Evolutionary conservation across 92 coral and sea anemone genomes (phyloP), one percentile per base, ranked within the genome.

Genomic region (Palythoa heliodiscus): DNA sequence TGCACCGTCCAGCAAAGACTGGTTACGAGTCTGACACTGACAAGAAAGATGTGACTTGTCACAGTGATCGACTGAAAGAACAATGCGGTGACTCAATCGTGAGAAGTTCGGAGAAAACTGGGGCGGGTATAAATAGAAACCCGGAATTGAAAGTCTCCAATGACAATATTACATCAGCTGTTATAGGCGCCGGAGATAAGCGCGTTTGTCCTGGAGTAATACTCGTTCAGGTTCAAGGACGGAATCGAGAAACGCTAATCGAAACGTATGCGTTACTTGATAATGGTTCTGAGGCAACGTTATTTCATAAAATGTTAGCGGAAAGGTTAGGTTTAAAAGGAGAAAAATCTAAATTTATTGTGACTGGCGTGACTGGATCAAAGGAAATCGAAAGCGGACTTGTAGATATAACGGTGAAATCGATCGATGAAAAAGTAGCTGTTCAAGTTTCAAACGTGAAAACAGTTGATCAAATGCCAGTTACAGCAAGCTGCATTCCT

Each of bases 121-220:
- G 35, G 35, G 35, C 35, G 0, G 35, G 35, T 1, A 63, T 12
- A 12, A 20, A 63, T 63, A 11, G 5, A 20, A 8, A 20, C 25
- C 19, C 70, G 8, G 17, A 63, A 17, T 5, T 9, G 35, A 63
- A 15, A n/a, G 35, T 12, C 13, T 8, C 70, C 70, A n/a, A 17
- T 63, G 70, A 63, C 53, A 38, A 71, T n/a, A 19, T 20, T 40
- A 48, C 69, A 9, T 60, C 55, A 1, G 92, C 89, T 52, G 89
- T 81, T 16, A 90, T 90, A 82, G 93, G 92, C 86, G 89, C 90
- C 85, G 95, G 95, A 23, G 88, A 90, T 75, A 82, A 19, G 69
- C 79, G 88, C 29, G 91, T 92, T 5, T 92, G 92, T 69, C 87
- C 88, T 11, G 93, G 96, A 39, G 89, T 93, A 50, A 39, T 93